Evolutionary conservation across 2,888 invertebrate genomes (phyloP).

Genomic region (Pollenia amentaria): DNA sequence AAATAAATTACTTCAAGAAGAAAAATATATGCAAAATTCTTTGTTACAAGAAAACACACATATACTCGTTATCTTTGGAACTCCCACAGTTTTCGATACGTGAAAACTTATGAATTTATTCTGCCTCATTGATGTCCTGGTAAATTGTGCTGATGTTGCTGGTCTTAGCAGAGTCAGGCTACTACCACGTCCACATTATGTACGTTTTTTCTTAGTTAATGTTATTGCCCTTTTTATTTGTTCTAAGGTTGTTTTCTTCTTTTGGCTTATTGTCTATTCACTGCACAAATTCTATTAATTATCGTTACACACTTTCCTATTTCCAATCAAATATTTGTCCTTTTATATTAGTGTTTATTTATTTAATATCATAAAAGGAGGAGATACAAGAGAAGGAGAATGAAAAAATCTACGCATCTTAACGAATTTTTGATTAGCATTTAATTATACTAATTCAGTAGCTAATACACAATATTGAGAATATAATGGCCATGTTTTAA

Average conservation of each 20-base stretch:
- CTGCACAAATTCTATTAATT: constrained; percentile 84
- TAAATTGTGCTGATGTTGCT: constrained; percentile 33
- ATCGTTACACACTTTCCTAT: constrained; percentile 82
- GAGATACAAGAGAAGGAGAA: neutral
- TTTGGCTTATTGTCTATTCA: constrained; percentile 82
- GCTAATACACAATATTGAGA: neutral
- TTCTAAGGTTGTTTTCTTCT: constrained; percentile 31
- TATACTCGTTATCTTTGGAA: neutral
- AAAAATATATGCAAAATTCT: constrained; percentile 10
- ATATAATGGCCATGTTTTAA: constrained; percentile 33
- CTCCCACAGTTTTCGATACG: neutral
- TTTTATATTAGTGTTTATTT: constrained; percentile 74
- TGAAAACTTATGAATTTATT: constrained; percentile 48
- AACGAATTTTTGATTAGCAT: constrained; percentile 71
- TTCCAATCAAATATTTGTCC: constrained; percentile 74
- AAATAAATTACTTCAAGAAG: constrained; percentile 5
- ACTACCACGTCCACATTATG: neutral
- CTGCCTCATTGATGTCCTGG: constrained; percentile 48
- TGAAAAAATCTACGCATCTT: constrained; percentile 43
- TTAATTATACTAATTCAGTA: constrained; percentile 56
- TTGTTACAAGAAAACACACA: constrained; percentile 10
- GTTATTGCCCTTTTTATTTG: constrained; percentile 48
- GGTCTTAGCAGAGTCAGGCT: neutral
- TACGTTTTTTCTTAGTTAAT: constrained; percentile 29
- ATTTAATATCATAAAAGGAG: constrained; percentile 52